Conservation (phyloP, 2,113 vertebrate genomes). For the Danio rerio region GRCz12tu NC_133196.1:19273001-19273500, state of each 20-base stretch:
- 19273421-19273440: not conserved
- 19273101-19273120: slow-evolving; percentile 12
- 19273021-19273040: not conserved
- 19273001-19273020: not conserved
- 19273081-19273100: slow-evolving; percentile 6
- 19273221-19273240: slow-evolving; percentile 64
- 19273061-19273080: slow-evolving; percentile 28
- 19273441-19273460: slow-evolving; percentile 25
- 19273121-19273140: slow-evolving; percentile 16
- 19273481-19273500: slow-evolving; percentile 32
- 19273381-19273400: not conserved
- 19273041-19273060: slow-evolving; percentile 7
- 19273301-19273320: slow-evolving; percentile 59
- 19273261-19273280: slow-evolving; percentile 62
- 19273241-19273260: slow-evolving; percentile 65
- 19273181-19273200: slow-evolving; percentile 57
- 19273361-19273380: slow-evolving; percentile 45
- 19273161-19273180: slow-evolving; percentile 47
- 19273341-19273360: slow-evolving; percentile 60
- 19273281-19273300: slow-evolving; percentile 53
- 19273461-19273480: not conserved
- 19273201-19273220: slow-evolving; percentile 21
- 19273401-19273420: not conserved
- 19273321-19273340: slow-evolving; percentile 60
- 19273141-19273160: slow-evolving; percentile 48